Conservation (phyloP, 2,113 vertebrate species). For the Mormyrus lacerda region DNA sequence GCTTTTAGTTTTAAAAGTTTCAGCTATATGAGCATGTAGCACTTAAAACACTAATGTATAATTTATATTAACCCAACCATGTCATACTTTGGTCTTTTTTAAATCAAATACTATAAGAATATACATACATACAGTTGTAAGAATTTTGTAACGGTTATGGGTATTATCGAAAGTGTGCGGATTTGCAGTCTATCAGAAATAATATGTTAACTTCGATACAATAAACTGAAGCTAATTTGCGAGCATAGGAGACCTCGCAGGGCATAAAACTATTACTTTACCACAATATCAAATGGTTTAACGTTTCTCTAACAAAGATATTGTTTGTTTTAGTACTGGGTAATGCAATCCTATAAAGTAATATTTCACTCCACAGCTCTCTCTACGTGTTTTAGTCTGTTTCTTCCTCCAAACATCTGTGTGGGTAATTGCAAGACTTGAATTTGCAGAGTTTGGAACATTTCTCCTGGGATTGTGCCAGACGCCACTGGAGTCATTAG, state of each 20-base stretch:
- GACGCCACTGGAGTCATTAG: conserved; percentile 43
- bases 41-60: not conserved
- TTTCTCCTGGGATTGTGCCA: conserved; percentile 40
- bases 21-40: not conserved
- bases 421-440: conserved; percentile 41
- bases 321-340: not conserved
- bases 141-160: not conserved
- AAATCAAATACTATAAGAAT: not conserved
- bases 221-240: not conserved
- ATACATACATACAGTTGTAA: not conserved
- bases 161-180: not conserved
- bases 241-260: not conserved
- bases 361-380: not conserved
- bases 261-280: not conserved
- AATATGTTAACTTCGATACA: not conserved
- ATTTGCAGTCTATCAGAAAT: not conserved
- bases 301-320: not conserved
- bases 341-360: not conserved
- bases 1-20: not conserved
- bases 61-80: not conserved
- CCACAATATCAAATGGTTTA: not conserved
- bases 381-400: not conserved
- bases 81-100: not conserved
- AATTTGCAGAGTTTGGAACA: conserved; percentile 40
- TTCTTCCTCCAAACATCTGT: conserved; percentile 21